Percentiles rank a stretch among this genome's conserved stretches.
These are phyloP conservation scores for Peromyscus eremicus DNA, from an alignment of 2,797 vertebrate genomes.

Conservation along the genomic window DNA sequence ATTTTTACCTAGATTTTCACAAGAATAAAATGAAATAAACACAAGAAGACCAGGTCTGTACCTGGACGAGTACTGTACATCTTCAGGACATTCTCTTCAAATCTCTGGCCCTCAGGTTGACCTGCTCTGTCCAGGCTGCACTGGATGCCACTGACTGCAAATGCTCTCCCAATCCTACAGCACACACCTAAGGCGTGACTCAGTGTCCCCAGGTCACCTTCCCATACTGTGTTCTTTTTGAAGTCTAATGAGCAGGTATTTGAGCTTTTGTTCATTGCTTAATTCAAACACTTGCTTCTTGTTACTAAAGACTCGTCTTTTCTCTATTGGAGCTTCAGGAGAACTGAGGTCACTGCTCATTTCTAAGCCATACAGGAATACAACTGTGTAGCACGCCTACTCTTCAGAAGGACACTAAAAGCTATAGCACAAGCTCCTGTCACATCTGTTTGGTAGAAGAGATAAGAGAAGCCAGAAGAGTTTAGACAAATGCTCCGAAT, in stretches of 20 bases:
- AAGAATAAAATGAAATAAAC: background rate
- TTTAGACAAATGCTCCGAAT: background rate
- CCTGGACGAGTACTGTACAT: background rate
- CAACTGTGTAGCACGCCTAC: background rate
- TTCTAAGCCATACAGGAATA: background rate
- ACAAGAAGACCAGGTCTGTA: background rate
- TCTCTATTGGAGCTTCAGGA: background rate
- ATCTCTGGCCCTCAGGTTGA: background rate
- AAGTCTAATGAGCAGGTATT: background rate
- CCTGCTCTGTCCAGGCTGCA: background rate
- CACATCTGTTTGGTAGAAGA: slow-evolving; percentile 14
- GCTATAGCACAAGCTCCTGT: background rate
- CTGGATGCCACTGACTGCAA: background rate
- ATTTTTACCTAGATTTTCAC: slow-evolving; percentile 28
- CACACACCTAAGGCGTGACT: background rate
- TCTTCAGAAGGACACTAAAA: background rate
- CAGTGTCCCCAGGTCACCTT: no score
- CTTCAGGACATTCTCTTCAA: background rate
- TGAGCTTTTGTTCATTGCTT: background rate
- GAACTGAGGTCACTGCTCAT: background rate
- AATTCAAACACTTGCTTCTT: background rate
- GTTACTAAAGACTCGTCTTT: background rate
- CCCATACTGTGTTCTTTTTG: background rate
- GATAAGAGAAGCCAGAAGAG: background rate
- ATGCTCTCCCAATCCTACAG: background rate